These are phyloP conservation scores for Peromyscus californicus DNA, from an alignment of 2,113 vertebrate species.

Conservation along the genomic window DNA sequence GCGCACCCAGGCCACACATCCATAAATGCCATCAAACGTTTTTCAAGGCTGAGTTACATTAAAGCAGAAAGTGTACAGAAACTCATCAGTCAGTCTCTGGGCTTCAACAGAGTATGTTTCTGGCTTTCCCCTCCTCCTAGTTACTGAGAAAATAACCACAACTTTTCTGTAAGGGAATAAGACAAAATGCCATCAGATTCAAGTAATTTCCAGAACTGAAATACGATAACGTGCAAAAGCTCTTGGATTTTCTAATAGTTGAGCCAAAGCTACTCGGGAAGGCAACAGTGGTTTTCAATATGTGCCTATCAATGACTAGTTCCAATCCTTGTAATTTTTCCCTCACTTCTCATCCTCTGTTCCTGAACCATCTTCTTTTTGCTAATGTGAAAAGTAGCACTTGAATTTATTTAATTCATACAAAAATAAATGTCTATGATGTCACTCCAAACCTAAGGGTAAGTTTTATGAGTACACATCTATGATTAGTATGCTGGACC, in stretches of 20 bases:
- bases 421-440: not conserved
- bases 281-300: not conserved
- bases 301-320: not conserved
- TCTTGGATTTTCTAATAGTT: constrained; percentile 40
- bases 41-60: not conserved
- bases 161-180: constrained; percentile 4
- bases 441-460: not conserved
- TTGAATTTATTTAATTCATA: constrained; percentile 20
- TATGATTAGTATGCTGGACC: not conserved
- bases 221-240: not conserved
- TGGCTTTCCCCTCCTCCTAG: not conserved
- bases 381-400: not conserved
- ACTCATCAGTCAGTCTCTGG: not conserved
- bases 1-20: too few relatives aligned
- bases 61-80: constrained; percentile 9
- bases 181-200: not conserved
- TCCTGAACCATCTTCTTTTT: not conserved
- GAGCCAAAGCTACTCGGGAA: constrained; percentile 5
- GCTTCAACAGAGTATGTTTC: not conserved
- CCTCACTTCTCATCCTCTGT: not conserved
- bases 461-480: not conserved
- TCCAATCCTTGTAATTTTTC: not conserved
- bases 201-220: constrained; percentile 53
- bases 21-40: not conserved
- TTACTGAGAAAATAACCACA: not conserved